phyloP scores from a whole-genome alignment of 2,888 invertebrate species.

The Phasia obesa region DNA sequence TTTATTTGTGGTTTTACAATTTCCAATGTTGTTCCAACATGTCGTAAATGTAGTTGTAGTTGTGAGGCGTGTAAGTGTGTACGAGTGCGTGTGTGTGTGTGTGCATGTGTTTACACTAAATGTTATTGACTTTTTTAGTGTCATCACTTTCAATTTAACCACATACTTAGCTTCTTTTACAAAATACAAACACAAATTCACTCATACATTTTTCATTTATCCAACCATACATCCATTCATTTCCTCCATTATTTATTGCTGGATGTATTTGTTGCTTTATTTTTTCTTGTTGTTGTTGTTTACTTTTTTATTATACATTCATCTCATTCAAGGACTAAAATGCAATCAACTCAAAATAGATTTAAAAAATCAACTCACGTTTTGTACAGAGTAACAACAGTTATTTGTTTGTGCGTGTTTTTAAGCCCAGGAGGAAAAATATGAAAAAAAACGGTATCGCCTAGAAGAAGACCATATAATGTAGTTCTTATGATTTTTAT shows the following conservation, averaged over 20 bases:
- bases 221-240: slow-evolving; percentile 15
- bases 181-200: slow-evolving; percentile 43
- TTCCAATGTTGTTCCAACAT: slow-evolving; percentile 32
- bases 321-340: slow-evolving; percentile 54
- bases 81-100: slow-evolving; percentile 5
- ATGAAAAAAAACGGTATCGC: background rate
- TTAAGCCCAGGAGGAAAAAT: background rate
- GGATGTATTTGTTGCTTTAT: slow-evolving; percentile 19
- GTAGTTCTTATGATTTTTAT: background rate
- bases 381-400: slow-evolving; percentile 56
- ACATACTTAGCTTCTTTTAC: slow-evolving; percentile 54
- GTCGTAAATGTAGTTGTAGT: slow-evolving; percentile 16
- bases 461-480: background rate
- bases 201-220: slow-evolving; percentile 41
- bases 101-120: slow-evolving; percentile 52
- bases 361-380: slow-evolving; percentile 61
- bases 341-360: slow-evolving; percentile 57
- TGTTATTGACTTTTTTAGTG: slow-evolving; percentile 71
- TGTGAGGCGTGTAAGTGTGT: background rate
- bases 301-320: slow-evolving; percentile 26
- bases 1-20: slow-evolving; percentile 50
- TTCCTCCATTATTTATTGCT: slow-evolving; percentile 22
- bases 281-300: slow-evolving; percentile 8
- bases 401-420: slow-evolving; percentile 38
- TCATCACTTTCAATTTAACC: slow-evolving; percentile 72